Conservation (phyloP, 2,888 invertebrate species). For the Acrocyrtus sp. region DNA sequence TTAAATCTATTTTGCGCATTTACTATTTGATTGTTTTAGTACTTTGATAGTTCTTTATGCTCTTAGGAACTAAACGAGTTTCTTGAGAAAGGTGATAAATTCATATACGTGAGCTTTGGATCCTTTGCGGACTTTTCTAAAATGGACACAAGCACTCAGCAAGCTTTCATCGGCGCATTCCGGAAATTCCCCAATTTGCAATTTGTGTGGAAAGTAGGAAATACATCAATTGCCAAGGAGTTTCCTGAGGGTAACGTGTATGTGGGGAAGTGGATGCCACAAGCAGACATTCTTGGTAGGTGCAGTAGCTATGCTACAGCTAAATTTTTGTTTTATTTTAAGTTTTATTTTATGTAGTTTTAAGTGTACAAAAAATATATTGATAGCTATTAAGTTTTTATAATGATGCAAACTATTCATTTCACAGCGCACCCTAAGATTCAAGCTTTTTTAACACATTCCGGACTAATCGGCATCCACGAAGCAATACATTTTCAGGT, state of each 20-base stretch:
- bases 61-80: slow-evolving; percentile 22
- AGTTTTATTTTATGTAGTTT: no score
- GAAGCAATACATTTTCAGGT: no score
- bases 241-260: slow-evolving; percentile 15
- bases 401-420: no score
- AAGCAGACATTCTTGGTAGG: slow-evolving; percentile 38
- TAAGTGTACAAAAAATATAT: no score
- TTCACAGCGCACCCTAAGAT: slow-evolving; percentile 33
- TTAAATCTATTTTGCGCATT: no score
- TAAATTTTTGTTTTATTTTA: no score
- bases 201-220: slow-evolving; percentile 32
- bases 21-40: no score
- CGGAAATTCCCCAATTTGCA: slow-evolving; percentile 20
- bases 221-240: slow-evolving; percentile 9
- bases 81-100: slow-evolving; percentile 9
- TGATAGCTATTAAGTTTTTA: no score
- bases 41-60: no score
- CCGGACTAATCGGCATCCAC: slow-evolving; percentile 26
- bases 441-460: slow-evolving; percentile 25
- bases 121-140: slow-evolving; percentile 17
- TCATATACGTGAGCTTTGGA: slow-evolving; percentile 35
- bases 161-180: slow-evolving; percentile 16
- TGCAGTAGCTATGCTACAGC: no score
- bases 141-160: slow-evolving; percentile 11
- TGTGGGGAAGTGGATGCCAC: slow-evolving; percentile 28